Evolutionary conservation across 1,140 invertebrate species (phyloP).

Genomic region (Caenorhabditis elegans): DNA sequence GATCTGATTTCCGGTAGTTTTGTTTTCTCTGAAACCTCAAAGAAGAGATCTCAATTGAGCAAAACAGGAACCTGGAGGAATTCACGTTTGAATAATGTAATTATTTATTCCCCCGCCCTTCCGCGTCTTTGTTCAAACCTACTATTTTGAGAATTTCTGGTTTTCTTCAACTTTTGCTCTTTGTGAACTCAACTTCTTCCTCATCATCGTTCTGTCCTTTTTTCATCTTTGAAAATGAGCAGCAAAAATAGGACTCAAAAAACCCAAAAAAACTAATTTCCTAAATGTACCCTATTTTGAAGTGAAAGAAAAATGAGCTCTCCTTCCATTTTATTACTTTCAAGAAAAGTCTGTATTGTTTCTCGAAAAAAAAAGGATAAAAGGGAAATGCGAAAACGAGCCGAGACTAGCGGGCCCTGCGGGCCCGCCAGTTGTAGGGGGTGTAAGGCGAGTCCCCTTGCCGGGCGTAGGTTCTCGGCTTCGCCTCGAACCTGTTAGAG

Average conservation of each 20-base stretch:
- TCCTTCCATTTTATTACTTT: not conserved
- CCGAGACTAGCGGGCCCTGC: too few species aligned
- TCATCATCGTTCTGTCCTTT: too few species aligned
- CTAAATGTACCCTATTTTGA: not conserved
- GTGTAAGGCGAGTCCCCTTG: too few species aligned
- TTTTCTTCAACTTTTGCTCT: not conserved
- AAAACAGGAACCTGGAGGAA: slow-evolving; percentile 5
- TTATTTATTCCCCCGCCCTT: slow-evolving; percentile 2
- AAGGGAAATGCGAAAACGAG: not conserved
- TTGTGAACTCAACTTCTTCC: not conserved
- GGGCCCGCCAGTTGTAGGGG: too few species aligned
- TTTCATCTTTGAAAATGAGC: too few species aligned
- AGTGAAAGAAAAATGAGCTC: not conserved
- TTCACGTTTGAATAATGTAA: not conserved
- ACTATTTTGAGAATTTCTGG: not conserved
- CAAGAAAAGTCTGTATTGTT: not conserved
- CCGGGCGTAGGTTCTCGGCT: too few species aligned
- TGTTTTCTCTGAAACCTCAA: not conserved
- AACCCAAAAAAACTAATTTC: slow-evolving; percentile 2
- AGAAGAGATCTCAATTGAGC: not conserved
- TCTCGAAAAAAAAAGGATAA: not conserved
- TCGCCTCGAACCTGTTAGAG: too few species aligned
- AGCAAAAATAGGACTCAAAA: too few species aligned
- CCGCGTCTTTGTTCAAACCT: not conserved
- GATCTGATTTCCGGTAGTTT: not conserved